Base-by-base conservation (phyloP, 2,113 vertebrate genomes). In the Trogon melanurus region DNA sequence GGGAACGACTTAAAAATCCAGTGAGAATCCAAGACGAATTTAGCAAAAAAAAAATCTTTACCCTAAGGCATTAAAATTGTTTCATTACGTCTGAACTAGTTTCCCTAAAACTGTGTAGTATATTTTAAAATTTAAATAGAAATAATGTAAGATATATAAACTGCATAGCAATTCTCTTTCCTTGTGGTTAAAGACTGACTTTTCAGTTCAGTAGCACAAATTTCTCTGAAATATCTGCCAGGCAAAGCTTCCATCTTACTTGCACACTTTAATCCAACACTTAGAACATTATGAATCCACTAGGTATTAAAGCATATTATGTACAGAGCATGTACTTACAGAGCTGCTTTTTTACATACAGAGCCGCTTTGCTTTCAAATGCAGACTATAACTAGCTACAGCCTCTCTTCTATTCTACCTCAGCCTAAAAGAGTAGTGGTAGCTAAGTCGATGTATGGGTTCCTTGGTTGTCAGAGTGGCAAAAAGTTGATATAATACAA, bases 1-100 rank as follows among this genome's bases (percentile, higher is more conserved):
- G 22, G 75, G 70, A 88, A 92, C 75, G 45, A 64, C 30, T 88
- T 92, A 80, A 34, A 93, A 93, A 91, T 93, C 83, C 30, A 92
- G 13, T 27, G 34, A 57, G 75, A 92, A 62, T 60, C 20, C 53
- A 71, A 81, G 89, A 67, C 27, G 11, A 81, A 84, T 89, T 92
- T 61, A 86, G 57, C 5, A 76, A 56, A 91, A 79, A 79, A 80
- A 76, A 70, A 79, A 17, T 72, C 36, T 78, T 73, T 71, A 51
- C 44, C 88, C 60, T 74, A 61, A 71, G 56, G 65, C 67, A 67
- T 67, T 79, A 79, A n/a, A 48, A 72, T 44, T 29, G 32, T 83
- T 91, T 90, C 36, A n/a, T 85, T 89, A 41, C 36, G 70, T 45
- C 38, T 79, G 61, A 91, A 83, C 34, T 67, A 56, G 25, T 92